Percentiles rank a stretch among this genome's conserved stretches.
Evolutionary conservation across 2,113 vertebrate genomes (phyloP).

Genomic region (Irena cyanogastra): DNA sequence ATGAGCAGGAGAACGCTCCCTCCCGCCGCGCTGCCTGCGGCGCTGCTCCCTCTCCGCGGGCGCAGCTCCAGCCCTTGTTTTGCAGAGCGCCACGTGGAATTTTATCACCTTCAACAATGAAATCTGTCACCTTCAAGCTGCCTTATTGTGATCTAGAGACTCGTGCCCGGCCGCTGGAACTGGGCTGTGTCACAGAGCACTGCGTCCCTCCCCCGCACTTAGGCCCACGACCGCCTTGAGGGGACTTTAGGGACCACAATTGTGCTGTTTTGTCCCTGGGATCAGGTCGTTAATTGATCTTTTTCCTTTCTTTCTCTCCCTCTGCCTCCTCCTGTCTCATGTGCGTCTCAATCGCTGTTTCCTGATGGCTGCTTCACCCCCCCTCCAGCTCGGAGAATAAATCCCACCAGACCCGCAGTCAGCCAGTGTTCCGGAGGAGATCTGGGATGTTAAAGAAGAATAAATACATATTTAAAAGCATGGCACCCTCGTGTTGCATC

Average conservation of each 20-base stretch:
- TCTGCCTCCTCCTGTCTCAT: not conserved
- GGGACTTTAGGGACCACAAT: not conserved
- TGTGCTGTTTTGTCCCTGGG: not conserved
- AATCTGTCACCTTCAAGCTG: constrained; percentile 65
- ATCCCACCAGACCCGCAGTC: not conserved
- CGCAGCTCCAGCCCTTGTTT: constrained; percentile 53
- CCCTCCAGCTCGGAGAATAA: not conserved
- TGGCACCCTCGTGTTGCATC: not conserved
- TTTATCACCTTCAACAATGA: constrained; percentile 62
- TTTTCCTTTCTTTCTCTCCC: not conserved
- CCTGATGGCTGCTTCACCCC: not conserved
- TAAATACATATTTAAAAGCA: not conserved
- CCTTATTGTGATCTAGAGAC: constrained; percentile 42
- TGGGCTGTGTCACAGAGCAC: not conserved
- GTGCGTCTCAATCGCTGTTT: not conserved
- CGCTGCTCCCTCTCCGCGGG: not conserved
- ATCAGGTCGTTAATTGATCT: not conserved
- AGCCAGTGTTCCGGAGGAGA: not conserved
- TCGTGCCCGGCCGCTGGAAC: not conserved
- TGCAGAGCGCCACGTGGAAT: not conserved
- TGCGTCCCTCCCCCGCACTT: not conserved
- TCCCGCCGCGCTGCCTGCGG: not conserved
- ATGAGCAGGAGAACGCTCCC: not conserved
- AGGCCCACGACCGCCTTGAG: not conserved
- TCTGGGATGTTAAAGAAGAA: not conserved